Percentiles rank a stretch among this genome's conserved stretches.
phyloP scores from a whole-genome alignment of 2,113 vertebrate genomes.

The Nansenia antarctica region DNA sequence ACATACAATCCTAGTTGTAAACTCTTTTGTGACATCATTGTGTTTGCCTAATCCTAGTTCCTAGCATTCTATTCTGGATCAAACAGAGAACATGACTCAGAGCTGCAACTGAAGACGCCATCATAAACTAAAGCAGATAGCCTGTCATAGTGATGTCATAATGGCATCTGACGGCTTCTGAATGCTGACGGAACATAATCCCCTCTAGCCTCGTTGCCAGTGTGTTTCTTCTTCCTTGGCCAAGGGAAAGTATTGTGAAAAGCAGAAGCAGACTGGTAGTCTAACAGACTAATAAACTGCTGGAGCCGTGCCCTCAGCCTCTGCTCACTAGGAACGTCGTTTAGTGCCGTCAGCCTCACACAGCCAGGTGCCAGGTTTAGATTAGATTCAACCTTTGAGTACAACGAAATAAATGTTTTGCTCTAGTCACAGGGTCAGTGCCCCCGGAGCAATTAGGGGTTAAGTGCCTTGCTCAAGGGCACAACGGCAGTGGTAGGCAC shows the following conservation, averaged over 20 bases:
- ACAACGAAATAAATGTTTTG: no score
- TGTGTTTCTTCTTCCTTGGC: no score
- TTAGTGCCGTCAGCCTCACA: neutral
- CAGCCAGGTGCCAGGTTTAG: neutral
- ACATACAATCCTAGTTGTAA: no score
- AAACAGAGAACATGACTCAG: neutral
- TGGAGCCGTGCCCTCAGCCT: no score
- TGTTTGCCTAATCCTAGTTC: neutral
- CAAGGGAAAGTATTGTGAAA: neutral
- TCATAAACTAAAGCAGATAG: neutral
- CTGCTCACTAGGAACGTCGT: neutral
- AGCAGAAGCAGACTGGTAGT: neutral
- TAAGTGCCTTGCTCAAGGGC: no score
- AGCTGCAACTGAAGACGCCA: neutral
- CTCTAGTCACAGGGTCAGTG: neutral
- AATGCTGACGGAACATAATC: neutral
- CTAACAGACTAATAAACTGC: neutral
- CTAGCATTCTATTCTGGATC: neutral
- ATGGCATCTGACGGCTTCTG: neutral
- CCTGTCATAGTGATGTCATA: neutral
- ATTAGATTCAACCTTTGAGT: neutral
- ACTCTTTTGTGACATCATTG: neutral
- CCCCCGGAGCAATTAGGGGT: no score
- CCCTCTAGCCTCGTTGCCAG: neutral
- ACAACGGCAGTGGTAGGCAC: no score